Conservation (phyloP, 2,888 invertebrate species). For the Troilus luridus region DNA sequence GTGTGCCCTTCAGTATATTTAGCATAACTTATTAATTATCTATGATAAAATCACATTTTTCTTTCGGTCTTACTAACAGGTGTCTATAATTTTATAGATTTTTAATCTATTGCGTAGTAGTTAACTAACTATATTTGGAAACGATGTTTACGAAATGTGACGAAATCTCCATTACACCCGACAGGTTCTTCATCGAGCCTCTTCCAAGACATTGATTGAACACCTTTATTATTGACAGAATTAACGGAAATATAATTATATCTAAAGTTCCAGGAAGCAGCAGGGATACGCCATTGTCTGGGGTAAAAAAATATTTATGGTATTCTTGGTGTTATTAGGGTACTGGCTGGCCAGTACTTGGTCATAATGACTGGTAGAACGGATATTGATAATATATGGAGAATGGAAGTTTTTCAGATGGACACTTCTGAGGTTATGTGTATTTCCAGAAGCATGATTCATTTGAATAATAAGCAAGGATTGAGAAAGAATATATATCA, state of each 20-base stretch:
- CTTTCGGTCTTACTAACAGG: background rate
- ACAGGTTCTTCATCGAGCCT: slow-evolving; percentile 38
- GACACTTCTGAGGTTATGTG: slow-evolving; percentile 86
- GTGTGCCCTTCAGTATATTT: background rate
- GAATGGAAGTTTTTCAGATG: slow-evolving; percentile 84
- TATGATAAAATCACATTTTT: background rate
- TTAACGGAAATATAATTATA: slow-evolving; percentile 2
- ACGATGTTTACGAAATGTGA: slow-evolving; percentile 21
- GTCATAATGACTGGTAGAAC: slow-evolving; percentile 89
- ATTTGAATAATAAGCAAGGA: slow-evolving; percentile 86
- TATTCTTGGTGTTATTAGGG: slow-evolving; percentile 86
- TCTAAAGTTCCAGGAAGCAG: slow-evolving; percentile 70
- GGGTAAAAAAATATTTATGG: slow-evolving; percentile 82
- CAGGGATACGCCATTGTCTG: slow-evolving; percentile 76
- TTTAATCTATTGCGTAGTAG: background rate
- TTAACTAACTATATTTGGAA: background rate
- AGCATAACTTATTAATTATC: background rate
- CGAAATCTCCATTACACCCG: slow-evolving; percentile 18
- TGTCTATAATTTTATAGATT: background rate
- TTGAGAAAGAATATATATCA: slow-evolving; percentile 81
- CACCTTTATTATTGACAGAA: background rate
- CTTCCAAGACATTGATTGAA: slow-evolving; percentile 1
- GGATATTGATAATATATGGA: slow-evolving; percentile 85
- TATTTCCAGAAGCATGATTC: slow-evolving; percentile 86
- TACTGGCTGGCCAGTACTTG: slow-evolving; percentile 89